A percentile compares a stretch with the other conserved stretches of the same genome.
These are phyloP conservation scores for Myrmophylax atrothorax DNA, from an alignment of 2,113 vertebrate genomes.

Conservation along the genomic window DNA sequence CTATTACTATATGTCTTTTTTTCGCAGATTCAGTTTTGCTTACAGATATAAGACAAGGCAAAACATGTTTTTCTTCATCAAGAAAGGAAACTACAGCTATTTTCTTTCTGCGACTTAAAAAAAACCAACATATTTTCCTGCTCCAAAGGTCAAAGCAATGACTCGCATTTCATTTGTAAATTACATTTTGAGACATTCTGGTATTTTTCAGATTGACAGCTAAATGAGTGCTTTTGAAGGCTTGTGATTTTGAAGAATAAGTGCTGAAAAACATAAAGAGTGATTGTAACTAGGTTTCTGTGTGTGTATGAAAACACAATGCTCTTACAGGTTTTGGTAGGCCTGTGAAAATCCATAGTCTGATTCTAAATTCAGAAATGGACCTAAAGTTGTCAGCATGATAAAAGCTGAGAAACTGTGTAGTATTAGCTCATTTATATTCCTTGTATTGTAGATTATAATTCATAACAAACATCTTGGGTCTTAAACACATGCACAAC, in stretches of 20 bases:
- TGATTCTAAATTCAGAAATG: not conserved
- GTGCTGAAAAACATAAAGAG: not conserved
- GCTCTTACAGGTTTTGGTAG: not conserved
- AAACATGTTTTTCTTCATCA: slow-evolving; percentile 69
- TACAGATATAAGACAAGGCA: slow-evolving; percentile 36
- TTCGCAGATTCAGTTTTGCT: slow-evolving; percentile 43
- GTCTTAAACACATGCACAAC: not conserved
- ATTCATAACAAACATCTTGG: not conserved
- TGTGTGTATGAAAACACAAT: not conserved
- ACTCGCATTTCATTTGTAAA: slow-evolving; percentile 11
- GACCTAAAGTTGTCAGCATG: not conserved
- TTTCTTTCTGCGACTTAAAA: slow-evolving; percentile 12
- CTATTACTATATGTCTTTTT: slow-evolving; percentile 45
- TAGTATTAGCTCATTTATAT: not conserved
- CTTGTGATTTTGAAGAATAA: not conserved
- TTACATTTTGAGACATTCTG: not conserved
- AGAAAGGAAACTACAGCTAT: slow-evolving; percentile 44
- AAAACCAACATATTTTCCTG: not conserved
- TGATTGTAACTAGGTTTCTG: not conserved
- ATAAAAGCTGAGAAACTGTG: not conserved
- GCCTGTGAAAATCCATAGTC: not conserved
- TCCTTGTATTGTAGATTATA: not conserved
- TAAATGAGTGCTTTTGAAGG: not conserved
- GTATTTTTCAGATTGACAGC: not conserved
- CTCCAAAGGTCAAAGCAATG: not conserved